These are phyloP conservation scores for Rhinichthys klamathensis DNA, from an alignment of 2,113 vertebrate species.

Conservation along the genomic window DNA sequence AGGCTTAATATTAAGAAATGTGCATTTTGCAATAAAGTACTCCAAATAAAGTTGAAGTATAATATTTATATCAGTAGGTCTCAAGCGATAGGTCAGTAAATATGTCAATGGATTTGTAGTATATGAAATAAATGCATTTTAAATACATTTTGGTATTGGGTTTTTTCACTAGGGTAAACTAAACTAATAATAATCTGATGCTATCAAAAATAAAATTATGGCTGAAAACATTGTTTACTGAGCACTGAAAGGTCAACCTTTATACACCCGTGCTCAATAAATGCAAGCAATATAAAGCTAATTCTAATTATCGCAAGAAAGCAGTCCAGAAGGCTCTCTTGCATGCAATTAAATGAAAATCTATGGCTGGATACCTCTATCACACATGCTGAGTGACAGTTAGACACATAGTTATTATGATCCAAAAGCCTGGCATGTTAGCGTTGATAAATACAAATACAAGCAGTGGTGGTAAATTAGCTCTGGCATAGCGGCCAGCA, in stretches of 20 bases:
- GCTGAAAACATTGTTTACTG: neutral
- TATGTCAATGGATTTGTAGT: too few relatives aligned
- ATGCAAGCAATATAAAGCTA: neutral
- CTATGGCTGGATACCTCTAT: conserved; percentile 20
- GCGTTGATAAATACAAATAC: conserved; percentile 34
- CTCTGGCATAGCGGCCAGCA: conserved; percentile 12
- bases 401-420: conserved; percentile 21
- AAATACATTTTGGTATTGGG: too few relatives aligned
- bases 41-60: too few relatives aligned
- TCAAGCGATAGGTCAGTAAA: too few relatives aligned
- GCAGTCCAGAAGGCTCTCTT: neutral
- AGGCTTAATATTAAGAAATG: too few relatives aligned
- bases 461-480: conserved; percentile 38
- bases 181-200: neutral
- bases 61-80: too few relatives aligned
- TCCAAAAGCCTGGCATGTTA: conserved; percentile 28
- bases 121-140: too few relatives aligned
- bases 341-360: conserved; percentile 18
- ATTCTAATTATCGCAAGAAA: neutral
- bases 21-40: too few relatives aligned
- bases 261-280: neutral
- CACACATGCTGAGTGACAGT: conserved; percentile 18
- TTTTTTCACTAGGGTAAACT: too few relatives aligned
- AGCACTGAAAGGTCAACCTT: neutral
- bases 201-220: neutral